These are phyloP conservation scores for Gobio gobio DNA, from an alignment of 2,113 vertebrate genomes.

Conservation along the genomic window DNA sequence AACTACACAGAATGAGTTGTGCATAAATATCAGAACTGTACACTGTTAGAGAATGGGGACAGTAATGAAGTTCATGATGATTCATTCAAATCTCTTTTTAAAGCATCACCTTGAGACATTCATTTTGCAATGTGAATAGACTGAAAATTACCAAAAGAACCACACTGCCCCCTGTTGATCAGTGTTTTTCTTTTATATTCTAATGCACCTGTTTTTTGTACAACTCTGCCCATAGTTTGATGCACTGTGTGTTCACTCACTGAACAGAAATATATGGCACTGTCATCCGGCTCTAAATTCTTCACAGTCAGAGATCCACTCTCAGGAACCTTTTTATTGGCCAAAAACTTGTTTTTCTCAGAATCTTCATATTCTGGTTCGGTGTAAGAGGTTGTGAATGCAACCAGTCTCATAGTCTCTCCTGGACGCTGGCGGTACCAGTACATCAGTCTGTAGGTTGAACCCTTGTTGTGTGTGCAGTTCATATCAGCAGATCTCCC, in stretches of 20 bases:
- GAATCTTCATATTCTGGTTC: conserved; percentile 37
- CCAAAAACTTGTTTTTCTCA: conserved; percentile 36
- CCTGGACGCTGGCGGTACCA: conserved; percentile 66
- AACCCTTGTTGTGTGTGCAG: neutral
- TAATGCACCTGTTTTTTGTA: conserved; percentile 46
- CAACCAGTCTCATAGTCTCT: conserved; percentile 55
- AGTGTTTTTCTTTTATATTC: neutral
- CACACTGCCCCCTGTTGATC: conserved; percentile 14
- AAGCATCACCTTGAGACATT: neutral
- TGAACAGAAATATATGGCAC: conserved; percentile 54
- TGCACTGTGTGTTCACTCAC: conserved; percentile 50
- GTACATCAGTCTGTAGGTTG: conserved; percentile 60
- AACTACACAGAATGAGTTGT: neutral
- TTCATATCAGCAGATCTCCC: neutral
- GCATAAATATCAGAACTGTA: neutral
- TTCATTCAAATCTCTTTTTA: no score
- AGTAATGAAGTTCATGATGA: no score
- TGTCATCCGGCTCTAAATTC: conserved; percentile 38
- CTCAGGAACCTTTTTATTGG: neutral
- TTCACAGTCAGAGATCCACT: conserved; percentile 57
- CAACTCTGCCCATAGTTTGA: conserved; percentile 41
- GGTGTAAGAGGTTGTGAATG: neutral
- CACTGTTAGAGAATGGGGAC: neutral
- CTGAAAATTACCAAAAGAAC: neutral
- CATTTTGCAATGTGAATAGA: neutral